These are phyloP conservation scores for Lutjanus campechanus DNA, from an alignment of 2,797 vertebrate genomes.

Conservation along the genomic window DNA sequence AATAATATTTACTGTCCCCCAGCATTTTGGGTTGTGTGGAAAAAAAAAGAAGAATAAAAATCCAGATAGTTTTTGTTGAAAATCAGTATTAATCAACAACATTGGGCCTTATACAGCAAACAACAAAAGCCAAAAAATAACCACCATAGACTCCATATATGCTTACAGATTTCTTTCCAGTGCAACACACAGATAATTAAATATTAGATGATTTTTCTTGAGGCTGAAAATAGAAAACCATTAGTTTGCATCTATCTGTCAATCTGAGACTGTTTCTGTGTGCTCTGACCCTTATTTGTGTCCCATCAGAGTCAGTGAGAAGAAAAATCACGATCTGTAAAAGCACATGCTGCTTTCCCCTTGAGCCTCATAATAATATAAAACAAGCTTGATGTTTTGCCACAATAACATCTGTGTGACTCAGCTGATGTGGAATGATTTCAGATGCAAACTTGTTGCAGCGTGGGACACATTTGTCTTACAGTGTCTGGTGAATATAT, in stretches of 20 bases:
- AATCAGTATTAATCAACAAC: not conserved
- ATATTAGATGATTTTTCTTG: not conserved
- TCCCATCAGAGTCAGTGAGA: conserved; percentile 1
- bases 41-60: not conserved
- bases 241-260: conserved; percentile 16
- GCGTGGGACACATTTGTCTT: conserved; percentile 4
- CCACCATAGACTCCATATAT: not conserved
- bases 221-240: conserved; percentile 23
- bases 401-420: conserved; percentile 33
- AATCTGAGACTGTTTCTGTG: conserved; percentile 26
- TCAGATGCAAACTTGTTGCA: conserved; percentile 44
- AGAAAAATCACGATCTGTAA: conserved; percentile 36
- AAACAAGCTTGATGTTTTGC: conserved; percentile 46
- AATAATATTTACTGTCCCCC: too few relatives aligned
- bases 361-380: conserved; percentile 31
- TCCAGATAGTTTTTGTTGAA: not conserved
- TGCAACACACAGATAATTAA: not conserved
- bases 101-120: not conserved
- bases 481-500: conserved; percentile 5
- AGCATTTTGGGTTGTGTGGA: not conserved
- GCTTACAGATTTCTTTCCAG: not conserved
- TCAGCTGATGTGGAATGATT: conserved; percentile 16
- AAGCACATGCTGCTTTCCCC: conserved; percentile 31
- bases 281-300: conserved; percentile 22
- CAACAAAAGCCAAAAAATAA: not conserved